Evolutionary conservation across 1,140 invertebrate genomes (phyloP).

Genomic region (Melanaphis sacchari): DNA sequence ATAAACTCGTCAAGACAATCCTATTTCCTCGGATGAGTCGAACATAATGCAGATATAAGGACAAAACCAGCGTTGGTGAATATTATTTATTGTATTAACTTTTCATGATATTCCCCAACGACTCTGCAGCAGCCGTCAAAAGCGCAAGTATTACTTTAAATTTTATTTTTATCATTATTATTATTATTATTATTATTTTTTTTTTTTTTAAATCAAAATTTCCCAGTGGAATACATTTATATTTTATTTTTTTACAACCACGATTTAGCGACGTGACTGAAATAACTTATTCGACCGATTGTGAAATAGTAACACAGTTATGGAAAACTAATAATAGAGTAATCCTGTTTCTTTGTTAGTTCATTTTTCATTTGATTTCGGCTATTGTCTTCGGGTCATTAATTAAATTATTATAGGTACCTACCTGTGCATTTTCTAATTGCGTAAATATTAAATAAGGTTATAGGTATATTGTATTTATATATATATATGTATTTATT

Average conservation of each 20-base stretch:
- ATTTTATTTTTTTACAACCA: neutral
- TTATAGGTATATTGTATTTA: too few relatives aligned
- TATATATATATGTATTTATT: neutral
- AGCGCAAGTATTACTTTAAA: neutral
- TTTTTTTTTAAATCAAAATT: slow-evolving; percentile 7
- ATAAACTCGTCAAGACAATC: neutral
- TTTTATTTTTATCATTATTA: neutral
- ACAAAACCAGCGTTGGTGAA: neutral
- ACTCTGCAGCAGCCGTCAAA: neutral
- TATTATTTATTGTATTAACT: neutral
- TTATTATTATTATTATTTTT: neutral
- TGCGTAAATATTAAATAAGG: neutral
- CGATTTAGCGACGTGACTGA: neutral
- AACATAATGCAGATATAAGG: neutral
- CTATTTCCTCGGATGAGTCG: neutral
- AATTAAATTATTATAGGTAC: neutral
- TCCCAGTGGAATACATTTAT: neutral
- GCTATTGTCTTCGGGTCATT: neutral
- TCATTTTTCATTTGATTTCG: neutral
- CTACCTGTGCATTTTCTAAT: neutral
- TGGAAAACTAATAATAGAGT: neutral
- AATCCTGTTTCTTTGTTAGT: neutral
- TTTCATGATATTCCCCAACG: neutral
- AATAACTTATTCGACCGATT: neutral
- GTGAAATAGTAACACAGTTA: neutral